phyloP scores from a whole-genome alignment of 2,797 vertebrate species.

The Eulemur rubriventer region DNA sequence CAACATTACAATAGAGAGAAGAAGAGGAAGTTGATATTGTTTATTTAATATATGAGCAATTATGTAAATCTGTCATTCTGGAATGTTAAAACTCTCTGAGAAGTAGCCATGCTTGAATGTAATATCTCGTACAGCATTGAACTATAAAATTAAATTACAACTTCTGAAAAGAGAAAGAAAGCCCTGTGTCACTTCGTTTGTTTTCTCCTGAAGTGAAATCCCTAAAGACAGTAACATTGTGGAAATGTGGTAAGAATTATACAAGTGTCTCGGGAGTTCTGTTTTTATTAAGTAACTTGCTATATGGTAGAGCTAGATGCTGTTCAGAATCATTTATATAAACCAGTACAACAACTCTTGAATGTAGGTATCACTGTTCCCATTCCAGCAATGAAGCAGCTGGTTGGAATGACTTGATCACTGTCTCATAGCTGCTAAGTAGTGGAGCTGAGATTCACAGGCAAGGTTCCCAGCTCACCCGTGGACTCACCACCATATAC shows the following conservation, averaged over 20 bases:
- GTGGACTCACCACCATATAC: background rate
- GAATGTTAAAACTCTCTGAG: background rate
- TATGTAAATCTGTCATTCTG: background rate
- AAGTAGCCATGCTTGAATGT: background rate
- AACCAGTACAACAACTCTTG: background rate
- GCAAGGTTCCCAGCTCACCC: background rate
- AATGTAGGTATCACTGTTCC: background rate
- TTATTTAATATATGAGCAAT: background rate
- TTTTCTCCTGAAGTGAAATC: conserved; percentile 27
- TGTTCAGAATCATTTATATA: background rate
- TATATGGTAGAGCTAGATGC: background rate
- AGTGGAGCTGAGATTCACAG: background rate
- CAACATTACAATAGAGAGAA: background rate
- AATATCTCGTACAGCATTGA: background rate
- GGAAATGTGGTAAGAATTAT: background rate
- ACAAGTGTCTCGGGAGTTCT: background rate
- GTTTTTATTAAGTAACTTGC: background rate
- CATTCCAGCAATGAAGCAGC: background rate
- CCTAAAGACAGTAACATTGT: background rate
- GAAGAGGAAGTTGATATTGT: background rate
- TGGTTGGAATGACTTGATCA: background rate
- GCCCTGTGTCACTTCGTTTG: background rate
- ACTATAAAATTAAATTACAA: background rate
- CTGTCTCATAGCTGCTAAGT: background rate
- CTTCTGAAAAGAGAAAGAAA: conserved; percentile 1